Evolutionary conservation across 2,113 vertebrate species (phyloP).

Genomic region (Callithrix jacchus): DNA sequence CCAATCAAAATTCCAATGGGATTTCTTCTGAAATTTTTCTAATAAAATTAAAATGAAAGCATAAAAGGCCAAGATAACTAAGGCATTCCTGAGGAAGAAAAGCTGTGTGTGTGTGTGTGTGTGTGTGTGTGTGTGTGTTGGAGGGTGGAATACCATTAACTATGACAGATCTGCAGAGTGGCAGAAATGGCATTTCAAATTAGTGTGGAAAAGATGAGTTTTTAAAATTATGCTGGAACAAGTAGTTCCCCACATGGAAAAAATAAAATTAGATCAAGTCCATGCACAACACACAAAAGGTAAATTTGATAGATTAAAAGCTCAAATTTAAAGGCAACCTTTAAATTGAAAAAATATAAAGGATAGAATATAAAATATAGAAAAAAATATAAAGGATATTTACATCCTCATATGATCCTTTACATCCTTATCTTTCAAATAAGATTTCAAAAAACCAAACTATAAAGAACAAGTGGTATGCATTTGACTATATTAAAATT

Average conservation of each 20-base stretch:
- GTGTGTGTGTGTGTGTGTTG: not conserved
- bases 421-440: not conserved
- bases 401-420: too few species aligned
- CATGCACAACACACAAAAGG: not conserved
- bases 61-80: not conserved
- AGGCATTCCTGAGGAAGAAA: not conserved
- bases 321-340: not conserved
- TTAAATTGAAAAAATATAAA: not conserved
- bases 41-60: not conserved
- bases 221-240: not conserved
- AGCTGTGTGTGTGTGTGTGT: too few species aligned
- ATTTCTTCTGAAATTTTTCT: not conserved
- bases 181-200: not conserved
- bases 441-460: not conserved
- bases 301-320: not conserved
- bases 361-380: not conserved
- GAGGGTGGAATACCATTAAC: not conserved
- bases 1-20: not conserved
- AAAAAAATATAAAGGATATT: not conserved
- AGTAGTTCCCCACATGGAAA: not conserved
- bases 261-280: not conserved
- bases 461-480: not conserved
- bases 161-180: not conserved
- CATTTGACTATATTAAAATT: not conserved
- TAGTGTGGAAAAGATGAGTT: not conserved